These are phyloP conservation scores for Lomographa bimaculata DNA, from an alignment of 2,888 invertebrate genomes.

Conservation along the genomic window DNA sequence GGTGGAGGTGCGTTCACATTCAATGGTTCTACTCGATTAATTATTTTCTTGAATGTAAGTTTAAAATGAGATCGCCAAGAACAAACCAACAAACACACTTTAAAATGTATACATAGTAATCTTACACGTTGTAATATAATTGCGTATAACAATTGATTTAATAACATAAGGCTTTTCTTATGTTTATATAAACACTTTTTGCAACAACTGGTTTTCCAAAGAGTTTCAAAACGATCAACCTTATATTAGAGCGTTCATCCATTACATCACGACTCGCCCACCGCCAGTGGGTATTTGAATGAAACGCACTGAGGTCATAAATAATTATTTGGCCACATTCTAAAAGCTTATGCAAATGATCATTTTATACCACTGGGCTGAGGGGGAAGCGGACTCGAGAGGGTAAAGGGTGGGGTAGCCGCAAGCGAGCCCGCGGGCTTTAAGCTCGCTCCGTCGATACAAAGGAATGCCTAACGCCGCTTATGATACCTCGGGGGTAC, in stretches of 20 bases:
- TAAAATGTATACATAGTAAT: too few relatives aligned
- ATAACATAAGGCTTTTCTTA: slow-evolving; percentile 20
- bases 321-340: slow-evolving; percentile 55
- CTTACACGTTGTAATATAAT: too few relatives aligned
- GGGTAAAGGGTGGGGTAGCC: slow-evolving; percentile 21
- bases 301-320: slow-evolving; percentile 51
- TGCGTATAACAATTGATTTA: slow-evolving; percentile 1
- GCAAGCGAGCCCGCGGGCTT: slow-evolving; percentile 35
- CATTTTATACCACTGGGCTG: slow-evolving; percentile 31
- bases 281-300: slow-evolving; percentile 44
- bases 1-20: too few relatives aligned
- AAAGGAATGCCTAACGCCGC: slow-evolving; percentile 58
- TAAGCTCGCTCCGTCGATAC: slow-evolving; percentile 39
- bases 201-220: too few relatives aligned
- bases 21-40: too few relatives aligned
- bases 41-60: too few relatives aligned
- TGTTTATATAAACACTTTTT: too few relatives aligned
- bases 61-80: too few relatives aligned
- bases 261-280: slow-evolving; percentile 46
- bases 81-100: too few relatives aligned
- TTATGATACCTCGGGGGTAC: slow-evolving; percentile 52
- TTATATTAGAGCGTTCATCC: not conserved
- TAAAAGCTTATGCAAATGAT: slow-evolving; percentile 45
- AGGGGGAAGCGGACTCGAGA: slow-evolving; percentile 23
- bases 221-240: too few relatives aligned